Percentiles rank a stretch among this genome's conserved stretches.
These are phyloP conservation scores for Scaptomyza pallida DNA, from an alignment of 1,140 invertebrate genomes.

Conservation along the genomic window DNA sequence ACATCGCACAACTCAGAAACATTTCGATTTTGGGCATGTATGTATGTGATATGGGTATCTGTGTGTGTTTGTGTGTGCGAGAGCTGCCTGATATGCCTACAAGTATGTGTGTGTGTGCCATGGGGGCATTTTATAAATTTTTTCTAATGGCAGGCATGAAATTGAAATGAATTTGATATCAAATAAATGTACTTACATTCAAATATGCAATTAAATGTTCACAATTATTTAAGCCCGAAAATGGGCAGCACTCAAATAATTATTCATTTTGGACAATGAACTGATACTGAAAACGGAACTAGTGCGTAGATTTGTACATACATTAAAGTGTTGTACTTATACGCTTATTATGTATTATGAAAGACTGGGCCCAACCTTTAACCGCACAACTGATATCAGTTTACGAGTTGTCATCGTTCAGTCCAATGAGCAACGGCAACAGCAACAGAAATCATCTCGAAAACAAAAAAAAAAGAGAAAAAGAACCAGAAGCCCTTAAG, in stretches of 20 bases:
- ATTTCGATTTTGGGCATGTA: conserved; percentile 47
- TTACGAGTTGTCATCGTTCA: conserved; percentile 42
- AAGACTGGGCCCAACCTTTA: conserved; percentile 45
- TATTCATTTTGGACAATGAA: background rate
- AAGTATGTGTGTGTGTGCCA: conserved; percentile 44
- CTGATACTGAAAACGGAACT: conserved; percentile 32
- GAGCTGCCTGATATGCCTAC: conserved; percentile 53
- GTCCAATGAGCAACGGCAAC: background rate
- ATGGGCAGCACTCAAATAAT: background rate
- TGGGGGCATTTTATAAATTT: conserved; percentile 65
- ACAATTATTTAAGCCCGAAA: conserved; percentile 32
- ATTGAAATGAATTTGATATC: conserved; percentile 70
- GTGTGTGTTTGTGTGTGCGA: conserved; percentile 16
- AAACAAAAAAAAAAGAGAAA: conserved; percentile 6
- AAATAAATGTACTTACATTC: conserved; percentile 58
- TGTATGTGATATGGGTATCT: conserved; percentile 10
- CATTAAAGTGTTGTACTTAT: conserved; percentile 1
- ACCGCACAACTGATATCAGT: conserved; percentile 48
- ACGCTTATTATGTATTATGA: conserved; percentile 34
- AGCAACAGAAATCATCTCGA: conserved; percentile 1
- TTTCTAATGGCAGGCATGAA: conserved; percentile 65
- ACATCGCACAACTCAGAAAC: conserved; percentile 54
- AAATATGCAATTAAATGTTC: conserved; percentile 39
- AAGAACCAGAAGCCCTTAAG: conserved; percentile 2
- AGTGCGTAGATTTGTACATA: background rate